phyloP scores from a whole-genome alignment of 2,113 vertebrate genomes.

The Bos indicus region DNA sequence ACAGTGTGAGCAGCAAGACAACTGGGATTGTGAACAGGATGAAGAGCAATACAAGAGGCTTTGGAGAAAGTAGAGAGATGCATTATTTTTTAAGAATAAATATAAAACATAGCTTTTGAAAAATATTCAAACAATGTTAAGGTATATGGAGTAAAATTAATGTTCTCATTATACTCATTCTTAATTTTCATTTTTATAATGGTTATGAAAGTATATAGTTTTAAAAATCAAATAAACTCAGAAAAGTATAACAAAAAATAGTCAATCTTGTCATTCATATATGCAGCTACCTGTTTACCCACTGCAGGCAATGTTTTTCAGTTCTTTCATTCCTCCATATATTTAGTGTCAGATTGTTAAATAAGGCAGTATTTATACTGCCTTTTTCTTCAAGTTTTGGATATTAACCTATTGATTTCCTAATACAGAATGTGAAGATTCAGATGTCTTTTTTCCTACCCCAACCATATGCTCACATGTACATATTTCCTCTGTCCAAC shows the following conservation, averaged over 20 bases:
- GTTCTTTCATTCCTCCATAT: not conserved
- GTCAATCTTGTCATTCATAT: not conserved
- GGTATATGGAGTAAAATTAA: not conserved
- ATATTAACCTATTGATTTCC: not conserved
- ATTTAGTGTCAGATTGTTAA: not conserved
- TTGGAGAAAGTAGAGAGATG: not conserved
- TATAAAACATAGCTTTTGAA: not conserved
- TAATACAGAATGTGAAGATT: not conserved
- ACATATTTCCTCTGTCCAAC: not conserved
- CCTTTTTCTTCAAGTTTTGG: not conserved
- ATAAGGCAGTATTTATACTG: not conserved
- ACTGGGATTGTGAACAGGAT: not conserved
- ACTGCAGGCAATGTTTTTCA: not conserved
- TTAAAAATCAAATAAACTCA: not conserved
- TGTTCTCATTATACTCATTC: not conserved
- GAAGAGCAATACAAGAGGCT: not conserved
- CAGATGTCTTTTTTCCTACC: not conserved
- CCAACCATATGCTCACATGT: not conserved
- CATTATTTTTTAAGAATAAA: not conserved
- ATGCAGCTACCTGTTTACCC: not conserved
- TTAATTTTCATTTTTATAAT: not conserved
- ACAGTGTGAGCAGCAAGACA: not conserved
- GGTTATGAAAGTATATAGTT: not conserved
- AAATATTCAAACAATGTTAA: not conserved
- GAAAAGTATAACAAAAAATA: not conserved